Conservation (phyloP, 2,888 invertebrate genomes). For the Meandrusa payeni region DNA sequence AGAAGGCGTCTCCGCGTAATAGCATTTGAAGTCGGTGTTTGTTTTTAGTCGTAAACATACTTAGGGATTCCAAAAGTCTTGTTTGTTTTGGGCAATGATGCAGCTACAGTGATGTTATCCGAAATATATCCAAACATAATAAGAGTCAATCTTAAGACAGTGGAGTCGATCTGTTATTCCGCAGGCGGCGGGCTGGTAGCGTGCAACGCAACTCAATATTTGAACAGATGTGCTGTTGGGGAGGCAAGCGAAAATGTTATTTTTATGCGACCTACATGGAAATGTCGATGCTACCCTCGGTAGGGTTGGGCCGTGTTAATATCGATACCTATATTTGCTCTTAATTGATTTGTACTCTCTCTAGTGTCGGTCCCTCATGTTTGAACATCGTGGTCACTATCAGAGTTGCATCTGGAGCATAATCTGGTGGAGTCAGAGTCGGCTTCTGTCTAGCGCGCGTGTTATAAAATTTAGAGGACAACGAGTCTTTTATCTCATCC, state of each 20-base stretch:
- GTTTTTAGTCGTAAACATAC: no score
- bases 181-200: conserved; percentile 23
- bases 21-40: no score
- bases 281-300: conserved; percentile 52
- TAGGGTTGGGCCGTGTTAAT: conserved; percentile 40
- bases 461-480: no score
- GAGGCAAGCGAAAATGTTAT: conserved; percentile 70
- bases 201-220: conserved; percentile 64
- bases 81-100: conserved; percentile 1
- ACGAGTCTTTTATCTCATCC: no score
- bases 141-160: conserved; percentile 21
- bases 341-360: conserved; percentile 4
- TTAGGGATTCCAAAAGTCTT: no score
- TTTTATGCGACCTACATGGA: conserved; percentile 59
- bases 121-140: conserved; percentile 19
- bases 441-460: no score
- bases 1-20: no score
- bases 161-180: conserved; percentile 32
- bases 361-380: no score
- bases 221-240: conserved; percentile 67
- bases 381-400: no score
- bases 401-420: no score
- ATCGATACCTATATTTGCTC: conserved; percentile 3
- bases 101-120: conserved; percentile 2
- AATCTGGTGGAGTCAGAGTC: no score